These are phyloP conservation scores for Eremophila alpestris DNA, from an alignment of 2,797 vertebrate genomes.

Conservation along the genomic window DNA sequence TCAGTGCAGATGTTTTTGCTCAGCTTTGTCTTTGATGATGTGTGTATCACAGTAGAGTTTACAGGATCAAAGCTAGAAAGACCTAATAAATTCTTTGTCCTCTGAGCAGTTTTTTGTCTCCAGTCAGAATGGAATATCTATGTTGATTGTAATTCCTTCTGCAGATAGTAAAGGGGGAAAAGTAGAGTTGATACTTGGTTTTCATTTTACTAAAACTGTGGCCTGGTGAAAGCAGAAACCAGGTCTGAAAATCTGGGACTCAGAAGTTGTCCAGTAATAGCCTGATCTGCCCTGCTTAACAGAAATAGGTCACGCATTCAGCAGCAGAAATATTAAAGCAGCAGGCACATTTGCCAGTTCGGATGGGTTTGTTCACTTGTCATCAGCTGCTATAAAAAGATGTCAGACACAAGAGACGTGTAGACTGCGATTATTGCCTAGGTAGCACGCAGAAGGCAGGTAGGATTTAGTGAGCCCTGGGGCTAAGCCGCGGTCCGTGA, in stretches of 20 bases:
- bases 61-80: not conserved
- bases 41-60: not conserved
- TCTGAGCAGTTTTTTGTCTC: not conserved
- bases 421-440: not conserved
- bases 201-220: not conserved
- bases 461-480: not conserved
- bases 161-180: not conserved
- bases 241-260: not conserved
- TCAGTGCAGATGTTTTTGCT: not conserved
- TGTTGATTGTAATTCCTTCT: not conserved
- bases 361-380: not conserved
- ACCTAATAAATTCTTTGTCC: not conserved
- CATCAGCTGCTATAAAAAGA: not conserved
- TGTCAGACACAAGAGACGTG: fast-evolving
- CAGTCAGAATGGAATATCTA: not conserved
- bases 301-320: not conserved
- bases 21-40: not conserved
- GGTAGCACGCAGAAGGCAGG: not conserved
- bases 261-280: not conserved
- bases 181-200: not conserved
- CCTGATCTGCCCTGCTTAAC: not conserved
- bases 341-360: not conserved
- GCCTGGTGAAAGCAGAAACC: not conserved
- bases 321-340: not conserved
- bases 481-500: not conserved